phyloP scores from a whole-genome alignment of 2,888 invertebrate genomes.

The Hirtodrosophila trivittata region DNA sequence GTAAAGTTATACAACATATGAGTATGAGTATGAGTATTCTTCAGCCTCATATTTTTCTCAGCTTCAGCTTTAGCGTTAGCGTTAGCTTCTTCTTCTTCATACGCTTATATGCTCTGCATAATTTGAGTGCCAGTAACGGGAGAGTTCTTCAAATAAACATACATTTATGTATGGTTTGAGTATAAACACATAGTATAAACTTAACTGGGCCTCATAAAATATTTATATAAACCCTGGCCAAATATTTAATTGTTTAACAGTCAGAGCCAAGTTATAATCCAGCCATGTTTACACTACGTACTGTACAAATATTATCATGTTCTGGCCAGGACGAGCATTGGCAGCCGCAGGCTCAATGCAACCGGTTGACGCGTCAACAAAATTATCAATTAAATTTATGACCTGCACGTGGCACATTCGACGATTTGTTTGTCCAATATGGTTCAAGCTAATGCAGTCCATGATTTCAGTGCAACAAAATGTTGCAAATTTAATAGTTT shows the following conservation, averaged over 20 bases:
- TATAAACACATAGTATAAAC: slow-evolving; percentile 19
- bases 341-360: slow-evolving; percentile 8
- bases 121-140: slow-evolving; percentile 56
- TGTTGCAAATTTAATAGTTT: slow-evolving; percentile 67
- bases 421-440: slow-evolving; percentile 24
- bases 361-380: slow-evolving; percentile 61
- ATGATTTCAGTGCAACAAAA: slow-evolving; percentile 29
- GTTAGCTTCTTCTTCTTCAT: slow-evolving; percentile 9
- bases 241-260: slow-evolving; percentile 75
- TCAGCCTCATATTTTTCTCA: slow-evolving; percentile 3
- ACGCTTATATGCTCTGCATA: slow-evolving; percentile 52
- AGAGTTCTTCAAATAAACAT: slow-evolving; percentile 51
- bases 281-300: slow-evolving; percentile 50
- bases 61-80: too few relatives aligned
- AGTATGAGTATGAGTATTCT: slow-evolving; percentile 11
- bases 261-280: slow-evolving; percentile 23
- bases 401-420: slow-evolving; percentile 17
- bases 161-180: slow-evolving; percentile 41
- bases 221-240: slow-evolving; percentile 70
- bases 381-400: slow-evolving; percentile 76
- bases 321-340: too few relatives aligned
- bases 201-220: slow-evolving; percentile 50
- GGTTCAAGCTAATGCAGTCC: slow-evolving; percentile 23
- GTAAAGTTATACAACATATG: slow-evolving; percentile 66
- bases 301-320: slow-evolving; percentile 63